These are phyloP conservation scores for Aptenodytes forsteri DNA, from an alignment of 2,113 vertebrate species.

Conservation along the genomic window DNA sequence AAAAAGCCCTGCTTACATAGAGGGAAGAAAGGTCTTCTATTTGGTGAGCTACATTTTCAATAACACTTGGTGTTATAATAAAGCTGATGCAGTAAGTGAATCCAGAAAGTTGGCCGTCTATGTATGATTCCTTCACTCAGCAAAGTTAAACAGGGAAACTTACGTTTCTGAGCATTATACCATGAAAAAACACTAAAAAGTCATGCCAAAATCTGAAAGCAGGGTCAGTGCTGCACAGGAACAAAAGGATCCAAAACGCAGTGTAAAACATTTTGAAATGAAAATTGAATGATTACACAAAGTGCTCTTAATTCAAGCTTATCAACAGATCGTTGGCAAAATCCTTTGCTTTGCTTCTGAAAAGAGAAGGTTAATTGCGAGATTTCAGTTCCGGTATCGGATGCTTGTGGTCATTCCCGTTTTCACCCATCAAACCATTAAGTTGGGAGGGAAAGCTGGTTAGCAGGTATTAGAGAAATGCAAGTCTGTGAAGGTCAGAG, in stretches of 20 bases:
- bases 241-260: background rate
- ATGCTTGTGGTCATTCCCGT: background rate
- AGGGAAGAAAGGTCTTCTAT: constrained; percentile 10
- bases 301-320: background rate
- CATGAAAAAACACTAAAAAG: background rate
- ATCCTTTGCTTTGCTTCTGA: background rate
- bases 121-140: background rate
- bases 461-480: background rate
- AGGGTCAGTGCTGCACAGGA: background rate
- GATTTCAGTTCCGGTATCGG: background rate
- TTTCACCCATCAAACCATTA: background rate
- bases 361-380: background rate
- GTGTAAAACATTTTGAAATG: background rate
- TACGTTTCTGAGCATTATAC: background rate
- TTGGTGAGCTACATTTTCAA: background rate
- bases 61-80: background rate
- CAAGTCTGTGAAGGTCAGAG: background rate
- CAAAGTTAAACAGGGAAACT: background rate
- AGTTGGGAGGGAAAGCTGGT: background rate
- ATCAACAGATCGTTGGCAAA: background rate
- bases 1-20: background rate
- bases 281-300: background rate
- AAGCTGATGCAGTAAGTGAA: constrained; percentile 3
- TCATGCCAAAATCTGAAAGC: background rate
- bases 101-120: background rate